phyloP scores from a whole-genome alignment of 2,113 vertebrate species.

The Xerus inauris region DNA sequence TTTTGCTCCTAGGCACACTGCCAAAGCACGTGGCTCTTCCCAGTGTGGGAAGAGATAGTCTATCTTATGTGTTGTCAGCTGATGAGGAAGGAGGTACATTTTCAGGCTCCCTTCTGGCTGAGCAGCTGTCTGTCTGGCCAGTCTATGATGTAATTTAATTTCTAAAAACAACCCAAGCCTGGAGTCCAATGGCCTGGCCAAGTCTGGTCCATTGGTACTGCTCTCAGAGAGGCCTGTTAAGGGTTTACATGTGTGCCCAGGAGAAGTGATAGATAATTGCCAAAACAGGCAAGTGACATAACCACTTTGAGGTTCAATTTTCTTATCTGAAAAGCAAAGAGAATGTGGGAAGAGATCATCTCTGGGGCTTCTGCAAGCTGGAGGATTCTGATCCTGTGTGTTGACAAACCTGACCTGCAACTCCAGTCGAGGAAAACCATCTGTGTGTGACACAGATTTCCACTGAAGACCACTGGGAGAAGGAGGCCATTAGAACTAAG shows the following conservation, averaged over 20 bases:
- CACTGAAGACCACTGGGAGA: neutral
- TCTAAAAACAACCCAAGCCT: slow-evolving; percentile 68
- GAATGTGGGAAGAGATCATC: neutral
- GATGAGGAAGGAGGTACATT: neutral
- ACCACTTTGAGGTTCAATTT: neutral
- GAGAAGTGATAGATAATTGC: neutral
- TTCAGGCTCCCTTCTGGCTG: neutral
- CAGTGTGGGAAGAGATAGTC: neutral
- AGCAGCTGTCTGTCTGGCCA: neutral
- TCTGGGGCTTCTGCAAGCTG: neutral
- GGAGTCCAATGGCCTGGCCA: slow-evolving; percentile 38
- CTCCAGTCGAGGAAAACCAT: neutral
- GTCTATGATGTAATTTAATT: slow-evolving; percentile 47
- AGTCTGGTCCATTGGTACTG: neutral
- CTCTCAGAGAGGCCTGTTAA: slow-evolving; percentile 22
- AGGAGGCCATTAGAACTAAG: neutral
- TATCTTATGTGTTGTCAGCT: neutral
- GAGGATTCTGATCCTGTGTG: neutral
- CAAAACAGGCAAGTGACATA: neutral
- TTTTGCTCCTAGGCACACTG: slow-evolving; percentile 3
- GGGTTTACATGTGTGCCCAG: neutral
- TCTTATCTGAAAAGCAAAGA: slow-evolving; percentile 45
- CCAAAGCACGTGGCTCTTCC: neutral
- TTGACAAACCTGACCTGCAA: neutral
- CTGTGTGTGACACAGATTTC: neutral